Evolutionary conservation across 2,888 invertebrate species (phyloP), one percentile per base, ranked within the genome.

Genomic region (Hetaerina titia): DNA sequence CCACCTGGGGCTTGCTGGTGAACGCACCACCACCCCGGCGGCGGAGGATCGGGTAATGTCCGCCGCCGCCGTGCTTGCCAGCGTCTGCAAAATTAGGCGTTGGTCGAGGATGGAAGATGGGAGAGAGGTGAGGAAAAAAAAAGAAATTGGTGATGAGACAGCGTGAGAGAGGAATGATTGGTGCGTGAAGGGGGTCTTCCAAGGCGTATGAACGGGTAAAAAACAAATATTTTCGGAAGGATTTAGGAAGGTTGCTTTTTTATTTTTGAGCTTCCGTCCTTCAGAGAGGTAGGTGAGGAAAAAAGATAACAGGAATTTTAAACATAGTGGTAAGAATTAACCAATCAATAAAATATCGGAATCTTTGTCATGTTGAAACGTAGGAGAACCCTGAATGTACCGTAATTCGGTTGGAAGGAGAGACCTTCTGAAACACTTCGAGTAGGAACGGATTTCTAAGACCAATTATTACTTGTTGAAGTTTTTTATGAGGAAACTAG

Each of bases 1-100:
- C 92, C 45, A 69, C 92, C 22, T 64, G 92, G 92, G 69, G 64
- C 92, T 92, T 92, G 19, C 81, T 81, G 92, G 64, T 92, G 69
- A 64, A 69, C 69, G 69, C 69, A 31, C 81, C 31, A 13, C 25
- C 31, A 6, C 92, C 64, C 19, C 92, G 69, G 25, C 90, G 90
- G 56, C 92, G 69, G 56, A 64, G 92, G 56, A 57, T 11, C 1
- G 64, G 69, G 63, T 69, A 69, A 45, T 92, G 81, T 11, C 25
- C 9, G 31, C 31, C 31, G 92, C 69, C 74, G 69, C 31, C 69
- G 57, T 92, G 92, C 92, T 69, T 92, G 56, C 74, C 92, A 69
- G 31, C 45, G 69, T 92, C 92, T 69, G 92, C 74, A 64, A 74
- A 69, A 15, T 31, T 31, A 31, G 81, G 81, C 69, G 69, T 25